Evolutionary conservation across 1,140 invertebrate species (phyloP).

Genomic region (Pseudomyrmex sp.): DNA sequence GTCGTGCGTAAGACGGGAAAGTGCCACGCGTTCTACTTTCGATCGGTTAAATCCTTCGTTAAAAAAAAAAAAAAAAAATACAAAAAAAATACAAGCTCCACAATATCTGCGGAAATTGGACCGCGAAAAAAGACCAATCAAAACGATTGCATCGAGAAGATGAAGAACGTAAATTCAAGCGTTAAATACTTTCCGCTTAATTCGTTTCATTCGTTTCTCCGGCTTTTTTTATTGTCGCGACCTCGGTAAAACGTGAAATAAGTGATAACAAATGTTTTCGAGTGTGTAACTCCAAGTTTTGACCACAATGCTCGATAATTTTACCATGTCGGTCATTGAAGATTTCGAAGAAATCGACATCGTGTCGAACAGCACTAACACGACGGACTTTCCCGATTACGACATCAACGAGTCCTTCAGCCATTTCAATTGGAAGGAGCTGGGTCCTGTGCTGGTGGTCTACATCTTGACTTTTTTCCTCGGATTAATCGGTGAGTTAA

Average conservation of each 20-base stretch:
- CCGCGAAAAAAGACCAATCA: not conserved
- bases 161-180: not conserved
- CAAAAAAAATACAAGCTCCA: too few species aligned
- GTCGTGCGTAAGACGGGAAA: conserved; percentile 15
- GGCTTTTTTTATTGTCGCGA: not conserved
- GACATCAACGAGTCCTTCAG: conserved; percentile 82
- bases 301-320: conserved; percentile 8
- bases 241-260: not conserved
- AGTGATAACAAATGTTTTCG: conserved; percentile 3
- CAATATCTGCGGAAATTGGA: not conserved
- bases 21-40: conserved; percentile 2
- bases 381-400: conserved; percentile 79
- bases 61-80: too few species aligned
- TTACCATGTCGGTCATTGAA: not conserved
- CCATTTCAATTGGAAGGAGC: conserved; percentile 85
- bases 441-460: conserved; percentile 87
- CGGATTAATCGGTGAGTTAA: conserved; percentile 87
- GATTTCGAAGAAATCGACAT: conserved; percentile 31
- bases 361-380: conserved; percentile 69
- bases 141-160: too few species aligned
- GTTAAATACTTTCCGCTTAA: not conserved
- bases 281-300: not conserved
- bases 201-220: not conserved
- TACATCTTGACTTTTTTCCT: conserved; percentile 88
- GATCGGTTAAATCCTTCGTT: too few species aligned